Conservation (phyloP, 2,113 vertebrate species). For the Grammomys surdaster region DNA sequence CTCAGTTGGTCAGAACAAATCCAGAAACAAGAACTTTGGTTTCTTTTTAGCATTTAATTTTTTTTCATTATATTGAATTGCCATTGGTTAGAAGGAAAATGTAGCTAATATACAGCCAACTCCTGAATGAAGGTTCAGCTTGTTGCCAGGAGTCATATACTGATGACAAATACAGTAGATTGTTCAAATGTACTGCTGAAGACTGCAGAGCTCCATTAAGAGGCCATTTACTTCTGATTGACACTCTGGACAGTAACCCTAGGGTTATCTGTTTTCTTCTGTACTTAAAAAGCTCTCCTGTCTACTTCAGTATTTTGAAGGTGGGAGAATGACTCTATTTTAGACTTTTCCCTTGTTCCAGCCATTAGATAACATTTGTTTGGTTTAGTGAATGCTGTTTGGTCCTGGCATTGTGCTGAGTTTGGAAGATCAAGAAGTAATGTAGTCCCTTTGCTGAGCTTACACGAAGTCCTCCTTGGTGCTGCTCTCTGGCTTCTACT, state of each 20-base stretch:
- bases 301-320: conserved; percentile 56
- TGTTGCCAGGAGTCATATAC: background rate
- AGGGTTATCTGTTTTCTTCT: conserved; percentile 50
- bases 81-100: conserved; percentile 17
- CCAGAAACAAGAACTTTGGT: conserved; percentile 42
- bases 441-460: background rate
- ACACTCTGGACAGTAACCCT: conserved; percentile 44
- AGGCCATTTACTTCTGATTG: background rate
- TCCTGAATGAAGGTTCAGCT: conserved; percentile 12
- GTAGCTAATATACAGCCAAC: background rate
- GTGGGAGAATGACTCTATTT: conserved; percentile 4
- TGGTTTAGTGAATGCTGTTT: conserved; percentile 52
- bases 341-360: conserved; percentile 19
- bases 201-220: background rate
- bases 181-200: conserved; percentile 39
- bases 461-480: background rate
- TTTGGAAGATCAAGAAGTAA: conserved; percentile 60
- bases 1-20: background rate
- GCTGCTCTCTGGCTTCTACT: conserved; percentile 17
- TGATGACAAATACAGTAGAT: background rate
- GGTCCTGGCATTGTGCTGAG: conserved; percentile 57
- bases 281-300: conserved; percentile 29
- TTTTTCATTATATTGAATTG: background rate
- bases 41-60: conserved; percentile 40
- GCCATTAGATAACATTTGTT: conserved; percentile 13